Conservation (phyloP, 2,797 vertebrate genomes). For the Gila robusta region DNA sequence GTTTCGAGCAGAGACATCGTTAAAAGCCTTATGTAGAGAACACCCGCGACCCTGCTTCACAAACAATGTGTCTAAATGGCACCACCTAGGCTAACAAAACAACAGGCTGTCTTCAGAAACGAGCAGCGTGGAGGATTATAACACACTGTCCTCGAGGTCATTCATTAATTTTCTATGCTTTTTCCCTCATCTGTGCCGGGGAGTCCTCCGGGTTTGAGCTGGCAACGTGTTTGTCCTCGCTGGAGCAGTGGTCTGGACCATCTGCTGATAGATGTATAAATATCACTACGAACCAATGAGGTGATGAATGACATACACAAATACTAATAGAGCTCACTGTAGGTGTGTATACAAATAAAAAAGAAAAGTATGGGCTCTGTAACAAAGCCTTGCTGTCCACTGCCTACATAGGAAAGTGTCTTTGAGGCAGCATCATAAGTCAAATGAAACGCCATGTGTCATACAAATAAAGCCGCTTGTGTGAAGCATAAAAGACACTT, state of each 20-base stretch:
- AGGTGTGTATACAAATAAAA: neutral
- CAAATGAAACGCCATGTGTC: neutral
- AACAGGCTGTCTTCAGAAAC: constrained; percentile 39
- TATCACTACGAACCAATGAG: constrained; percentile 33
- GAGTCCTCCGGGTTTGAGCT: constrained; percentile 36
- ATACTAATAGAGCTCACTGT: neutral
- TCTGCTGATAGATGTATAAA: constrained; percentile 48
- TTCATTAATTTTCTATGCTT: constrained; percentile 59
- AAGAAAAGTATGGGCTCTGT: neutral
- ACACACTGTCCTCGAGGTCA: constrained; percentile 47
- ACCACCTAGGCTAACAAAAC: constrained; percentile 44
- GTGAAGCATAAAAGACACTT: neutral
- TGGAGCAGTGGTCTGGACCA: constrained; percentile 45
- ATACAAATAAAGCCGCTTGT: neutral
- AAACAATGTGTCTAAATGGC: constrained; percentile 57
- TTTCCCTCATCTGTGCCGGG: constrained; percentile 44
- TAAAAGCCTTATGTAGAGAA: constrained; percentile 61
- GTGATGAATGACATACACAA: neutral
- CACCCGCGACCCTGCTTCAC: constrained; percentile 31
- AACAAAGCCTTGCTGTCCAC: neutral
- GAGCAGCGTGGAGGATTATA: constrained; percentile 35
- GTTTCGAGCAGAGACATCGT: constrained; percentile 54
- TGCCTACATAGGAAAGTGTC: neutral
- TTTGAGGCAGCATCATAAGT: neutral
- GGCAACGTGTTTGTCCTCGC: constrained; percentile 42